Evolutionary conservation across 2,888 invertebrate genomes (phyloP).

Genomic region (Caenorhabditis drosophilae): DNA sequence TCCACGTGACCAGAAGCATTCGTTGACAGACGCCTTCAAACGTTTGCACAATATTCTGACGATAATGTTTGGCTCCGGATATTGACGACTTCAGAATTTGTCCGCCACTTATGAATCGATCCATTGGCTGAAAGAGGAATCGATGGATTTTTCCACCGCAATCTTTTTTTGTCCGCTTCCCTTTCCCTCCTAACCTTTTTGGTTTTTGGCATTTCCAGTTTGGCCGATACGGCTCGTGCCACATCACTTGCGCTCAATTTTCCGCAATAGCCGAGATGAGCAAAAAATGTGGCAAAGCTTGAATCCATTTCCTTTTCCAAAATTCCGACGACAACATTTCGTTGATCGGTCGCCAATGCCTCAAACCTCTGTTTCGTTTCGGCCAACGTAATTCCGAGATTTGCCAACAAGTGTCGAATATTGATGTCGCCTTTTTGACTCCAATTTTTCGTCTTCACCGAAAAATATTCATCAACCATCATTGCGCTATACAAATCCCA

Average conservation of each 20-base stretch:
- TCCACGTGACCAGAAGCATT: conserved; percentile 41
- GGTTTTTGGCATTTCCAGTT: conserved; percentile 28
- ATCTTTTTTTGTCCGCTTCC: not conserved
- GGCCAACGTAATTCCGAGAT: conserved; percentile 55
- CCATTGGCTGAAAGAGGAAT: conserved; percentile 24
- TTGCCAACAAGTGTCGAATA: conserved; percentile 51
- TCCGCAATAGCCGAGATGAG: conserved; percentile 55
- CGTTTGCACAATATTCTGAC: conserved; percentile 11
- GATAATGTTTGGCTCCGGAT: conserved; percentile 8
- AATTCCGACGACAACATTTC: conserved; percentile 52
- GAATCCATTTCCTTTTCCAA: conserved; percentile 54
- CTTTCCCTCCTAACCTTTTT: conserved; percentile 11
- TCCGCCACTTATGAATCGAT: conserved; percentile 17
- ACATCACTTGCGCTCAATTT: conserved; percentile 59
- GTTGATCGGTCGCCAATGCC: conserved; percentile 49
- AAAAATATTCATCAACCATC: conserved; percentile 55
- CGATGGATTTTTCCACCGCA: not conserved
- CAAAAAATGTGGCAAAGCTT: conserved; percentile 59
- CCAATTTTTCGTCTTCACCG: conserved; percentile 62
- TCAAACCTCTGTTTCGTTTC: conserved; percentile 59
- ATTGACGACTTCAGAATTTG: conserved; percentile 10
- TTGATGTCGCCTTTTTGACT: conserved; percentile 58
- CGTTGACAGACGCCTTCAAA: conserved; percentile 15
- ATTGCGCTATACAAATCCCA: conserved; percentile 63
- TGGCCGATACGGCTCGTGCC: conserved; percentile 47